These are phyloP conservation scores for Drosophila tristis DNA, from an alignment of 1,140 invertebrate species.

Conservation along the genomic window DNA sequence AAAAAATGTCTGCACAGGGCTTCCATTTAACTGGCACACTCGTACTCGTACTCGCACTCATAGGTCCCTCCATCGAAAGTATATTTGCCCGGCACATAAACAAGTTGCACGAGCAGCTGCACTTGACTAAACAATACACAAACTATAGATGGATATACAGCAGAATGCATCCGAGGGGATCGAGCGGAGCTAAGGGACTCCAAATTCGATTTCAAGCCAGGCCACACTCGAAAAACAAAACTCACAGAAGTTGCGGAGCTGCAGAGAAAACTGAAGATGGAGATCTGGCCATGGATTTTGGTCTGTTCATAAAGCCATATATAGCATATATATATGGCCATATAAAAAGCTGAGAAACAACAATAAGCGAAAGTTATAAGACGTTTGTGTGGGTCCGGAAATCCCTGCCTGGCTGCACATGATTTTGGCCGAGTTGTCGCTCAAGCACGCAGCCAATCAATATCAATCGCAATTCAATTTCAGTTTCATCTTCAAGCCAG, in stretches of 20 bases:
- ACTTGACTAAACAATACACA: constrained; percentile 80
- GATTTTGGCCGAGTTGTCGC: constrained; percentile 73
- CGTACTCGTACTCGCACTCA: constrained; percentile 15
- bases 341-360: constrained; percentile 24
- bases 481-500: constrained; percentile 76
- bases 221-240: constrained; percentile 45
- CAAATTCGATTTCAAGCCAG: constrained; percentile 72
- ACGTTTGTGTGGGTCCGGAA: constrained; percentile 38
- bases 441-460: constrained; percentile 81
- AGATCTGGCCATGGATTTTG: constrained; percentile 1
- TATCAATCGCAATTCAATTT: constrained; percentile 83
- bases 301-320: constrained; percentile 45
- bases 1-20: background rate
- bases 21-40: constrained; percentile 26
- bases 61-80: constrained; percentile 14
- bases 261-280: background rate
- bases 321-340: constrained; percentile 1
- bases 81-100: constrained; percentile 68
- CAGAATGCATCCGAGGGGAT: constrained; percentile 8
- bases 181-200: constrained; percentile 27
- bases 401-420: constrained; percentile 65
- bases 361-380: constrained; percentile 75
- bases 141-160: constrained; percentile 31
- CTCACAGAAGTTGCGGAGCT: background rate
- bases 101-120: constrained; percentile 70